Base-by-base conservation (phyloP, 1,140 invertebrate species). In the Triops longicaudatus region DNA sequence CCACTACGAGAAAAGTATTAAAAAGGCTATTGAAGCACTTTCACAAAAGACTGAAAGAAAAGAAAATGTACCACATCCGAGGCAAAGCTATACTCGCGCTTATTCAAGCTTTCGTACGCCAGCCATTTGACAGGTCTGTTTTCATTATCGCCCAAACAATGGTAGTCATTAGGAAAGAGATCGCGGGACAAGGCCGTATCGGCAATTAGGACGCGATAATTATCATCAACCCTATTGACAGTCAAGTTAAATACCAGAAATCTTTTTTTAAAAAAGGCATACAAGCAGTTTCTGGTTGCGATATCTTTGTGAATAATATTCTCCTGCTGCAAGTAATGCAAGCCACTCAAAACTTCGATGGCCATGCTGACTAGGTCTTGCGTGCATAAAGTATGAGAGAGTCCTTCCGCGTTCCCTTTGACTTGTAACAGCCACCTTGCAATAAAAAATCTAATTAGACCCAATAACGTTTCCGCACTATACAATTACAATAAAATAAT, bases 91-190 rank as follows among this genome's bases (percentile, higher is more conserved):
- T 94, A 97, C 81, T 90, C 90, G 80, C 92, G 91, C 79, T 91
- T 91, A 17, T 91, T 86, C 73, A 98, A 85, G 73, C 93, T 91
- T 84, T 98, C 97, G 27, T 95, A 86, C 6, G 95, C 91, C 81
- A 98, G 87, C 97, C 97, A 98, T 84, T 97, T 98, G 77, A 98
- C 90, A 1, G 96, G 96, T 79, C 95, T 88, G 86, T 97, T 97
- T 83, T 98, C 95, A 82, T 96, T 97, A 85, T 98, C 95, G 5
- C 94, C 95, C 74, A 97, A 85, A 83, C 95, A 97, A 84, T 97
- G 93, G 85, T 98, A 98, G 84, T 98, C 97, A 22, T 91, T 89
- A 0, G 96, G 95, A 84, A 98, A 98, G 31, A 98, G 86, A 85
- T 98, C 96, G 72, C 94, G 87, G 0, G 94, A 92, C 42, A 98